phyloP scores from a whole-genome alignment of 2,113 vertebrate species.

The Desmodus rotundus region DNA sequence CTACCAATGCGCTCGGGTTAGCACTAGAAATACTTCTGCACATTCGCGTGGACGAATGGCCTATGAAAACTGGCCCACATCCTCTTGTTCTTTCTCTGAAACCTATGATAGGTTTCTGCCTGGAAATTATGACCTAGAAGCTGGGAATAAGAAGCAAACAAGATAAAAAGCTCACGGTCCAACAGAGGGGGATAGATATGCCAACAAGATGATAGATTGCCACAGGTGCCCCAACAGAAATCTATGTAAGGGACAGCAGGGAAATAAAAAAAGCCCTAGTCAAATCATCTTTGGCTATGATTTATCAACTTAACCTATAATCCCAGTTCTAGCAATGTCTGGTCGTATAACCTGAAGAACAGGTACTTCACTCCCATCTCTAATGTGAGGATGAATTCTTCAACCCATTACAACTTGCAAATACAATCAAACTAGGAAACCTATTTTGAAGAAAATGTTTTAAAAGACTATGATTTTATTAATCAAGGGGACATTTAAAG shows the following conservation, averaged over 20 bases:
- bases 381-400: background rate
- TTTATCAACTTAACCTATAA: background rate
- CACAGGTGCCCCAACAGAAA: background rate
- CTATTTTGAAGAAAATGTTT: background rate
- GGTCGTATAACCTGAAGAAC: background rate
- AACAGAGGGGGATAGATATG: background rate
- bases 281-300: background rate
- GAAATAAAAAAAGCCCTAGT: background rate
- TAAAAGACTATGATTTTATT: background rate
- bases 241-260: background rate
- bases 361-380: background rate
- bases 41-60: background rate
- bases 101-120: background rate
- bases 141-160: background rate
- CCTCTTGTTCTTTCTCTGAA: background rate
- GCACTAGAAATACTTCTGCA: background rate
- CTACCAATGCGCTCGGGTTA: too few relatives aligned
- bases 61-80: background rate
- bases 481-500: background rate
- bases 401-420: background rate
- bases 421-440: background rate
- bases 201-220: rapidly evolving
- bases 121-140: background rate
- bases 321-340: background rate
- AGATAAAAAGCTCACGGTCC: background rate